Conservation (phyloP, 2,888 invertebrate species). For the Sphecodes monilicornis region DNA sequence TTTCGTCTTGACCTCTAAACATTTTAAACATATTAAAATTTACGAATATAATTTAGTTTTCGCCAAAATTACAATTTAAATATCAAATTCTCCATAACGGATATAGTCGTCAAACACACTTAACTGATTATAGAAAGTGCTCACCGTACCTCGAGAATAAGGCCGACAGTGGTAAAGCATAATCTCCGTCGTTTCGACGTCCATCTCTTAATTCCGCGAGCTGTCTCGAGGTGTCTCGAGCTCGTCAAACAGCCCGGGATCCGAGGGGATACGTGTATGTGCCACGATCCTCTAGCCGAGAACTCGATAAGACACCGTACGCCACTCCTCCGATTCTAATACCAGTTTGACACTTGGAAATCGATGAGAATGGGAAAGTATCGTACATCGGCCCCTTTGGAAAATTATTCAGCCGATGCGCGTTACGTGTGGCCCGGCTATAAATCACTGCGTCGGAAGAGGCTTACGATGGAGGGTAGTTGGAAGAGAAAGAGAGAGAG, state of each 20-base stretch:
- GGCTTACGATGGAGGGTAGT: background rate
- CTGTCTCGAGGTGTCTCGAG: background rate
- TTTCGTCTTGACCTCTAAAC: too few relatives aligned
- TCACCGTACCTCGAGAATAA: background rate
- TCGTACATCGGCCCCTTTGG: constrained; percentile 57
- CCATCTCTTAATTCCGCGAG: background rate
- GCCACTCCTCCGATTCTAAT: constrained; percentile 65
- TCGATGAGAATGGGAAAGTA: constrained; percentile 72
- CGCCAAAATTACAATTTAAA: too few relatives aligned
- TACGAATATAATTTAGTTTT: too few relatives aligned
- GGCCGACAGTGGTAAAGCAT: too few relatives aligned
- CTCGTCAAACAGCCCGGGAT: background rate
- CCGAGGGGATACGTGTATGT: background rate
- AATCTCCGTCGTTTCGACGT: background rate
- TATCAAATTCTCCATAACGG: too few relatives aligned
- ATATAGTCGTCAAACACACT: too few relatives aligned
- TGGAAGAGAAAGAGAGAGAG: background rate
- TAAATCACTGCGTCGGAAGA: constrained; percentile 47
- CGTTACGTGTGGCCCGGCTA: constrained; percentile 42
- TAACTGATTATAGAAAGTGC: too few relatives aligned
- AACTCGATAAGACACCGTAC: constrained; percentile 56
- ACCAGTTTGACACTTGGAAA: constrained; percentile 71
- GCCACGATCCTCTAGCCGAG: constrained; percentile 2
- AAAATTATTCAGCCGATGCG: constrained; percentile 63
- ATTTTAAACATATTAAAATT: too few relatives aligned